Evolutionary conservation across 2,113 vertebrate species (phyloP), one percentile per base, ranked within the genome.

Genomic region (Loxodonta africana): DNA sequence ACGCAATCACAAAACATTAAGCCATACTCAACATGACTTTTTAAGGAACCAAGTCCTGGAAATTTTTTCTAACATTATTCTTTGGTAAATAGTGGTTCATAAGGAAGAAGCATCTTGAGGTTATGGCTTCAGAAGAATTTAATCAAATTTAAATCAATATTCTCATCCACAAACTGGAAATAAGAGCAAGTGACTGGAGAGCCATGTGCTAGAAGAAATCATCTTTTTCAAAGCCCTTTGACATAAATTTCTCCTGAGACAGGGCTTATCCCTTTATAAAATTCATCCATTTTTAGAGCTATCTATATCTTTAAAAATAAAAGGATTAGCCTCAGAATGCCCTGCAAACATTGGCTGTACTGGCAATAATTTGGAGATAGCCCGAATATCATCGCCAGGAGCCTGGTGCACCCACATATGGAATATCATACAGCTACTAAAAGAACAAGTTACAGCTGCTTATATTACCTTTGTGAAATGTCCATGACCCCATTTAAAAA

Each of bases 71-170:
- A 74, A 86, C 10, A 77, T 83, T 91, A 60, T 85, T 95, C 30
- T 95, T 91, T 88, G 71, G 51, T 63, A 93, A 92, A 82, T 94
- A 74, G 28, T 95, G n/a, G 8, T 84, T 73, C 6, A 92, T 78
- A 76, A 85, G 14, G 23, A 88, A 86, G 81, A 78, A 82, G 7
- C 15, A 89, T 67, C 12, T 73, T 93, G 37, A 92, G 33, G 57
- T 87, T 86, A 53, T 96, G 21, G 87, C 78, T 94, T 95, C 15
- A 81, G 60, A 84, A 85, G 15, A 83, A 2, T 83, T 57, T 46
- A 15, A 83, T 71, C 57, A 95, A 71, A 82, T 48, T 69, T 80
- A 85, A 95, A 44, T 7, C 76, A 93, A 23, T 5, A 81, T 41
- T 33, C 2, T 89, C 33, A 57, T 83, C 48, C 87, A n/a, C 12